These are phyloP conservation scores for Allolobophora icterica DNA, from an alignment of 2,888 invertebrate genomes.

Conservation along the genomic window DNA sequence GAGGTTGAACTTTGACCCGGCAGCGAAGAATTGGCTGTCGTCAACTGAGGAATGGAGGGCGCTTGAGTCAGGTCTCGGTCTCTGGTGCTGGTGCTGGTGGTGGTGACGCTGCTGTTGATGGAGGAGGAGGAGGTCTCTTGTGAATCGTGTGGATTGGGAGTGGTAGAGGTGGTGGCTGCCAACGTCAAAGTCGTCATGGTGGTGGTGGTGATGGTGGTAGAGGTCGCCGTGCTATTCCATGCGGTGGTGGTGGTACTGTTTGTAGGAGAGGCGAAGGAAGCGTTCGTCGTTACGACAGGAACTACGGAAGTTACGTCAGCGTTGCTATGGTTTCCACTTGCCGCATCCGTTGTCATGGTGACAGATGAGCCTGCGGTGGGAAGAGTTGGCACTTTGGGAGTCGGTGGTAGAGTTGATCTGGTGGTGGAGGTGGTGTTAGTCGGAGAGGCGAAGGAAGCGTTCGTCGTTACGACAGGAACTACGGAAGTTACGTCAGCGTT, in stretches of 20 bases:
- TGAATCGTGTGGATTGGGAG: neutral
- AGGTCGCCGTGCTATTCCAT: neutral
- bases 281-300: neutral
- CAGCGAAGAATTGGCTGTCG: neutral
- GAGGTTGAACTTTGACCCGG: neutral
- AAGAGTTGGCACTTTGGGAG: neutral
- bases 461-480: neutral
- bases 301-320: neutral
- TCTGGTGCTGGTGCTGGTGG: neutral
- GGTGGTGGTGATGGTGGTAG: neutral
- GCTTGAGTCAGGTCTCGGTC: neutral
- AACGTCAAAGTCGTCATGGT: neutral
- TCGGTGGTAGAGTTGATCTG: neutral
- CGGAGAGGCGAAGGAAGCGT: neutral
- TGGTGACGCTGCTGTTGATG: neutral
- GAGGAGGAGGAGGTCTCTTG: neutral
- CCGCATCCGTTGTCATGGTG: neutral
- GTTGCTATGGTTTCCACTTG: neutral
- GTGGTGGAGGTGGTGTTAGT: neutral
- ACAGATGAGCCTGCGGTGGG: neutral
- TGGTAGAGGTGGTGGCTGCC: neutral
- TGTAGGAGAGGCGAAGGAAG: neutral
- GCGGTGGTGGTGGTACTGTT: neutral
- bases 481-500: neutral
- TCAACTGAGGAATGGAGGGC: neutral